phyloP scores from a whole-genome alignment of 1,140 invertebrate genomes.

The Schlechtendalia chinensis region DNA sequence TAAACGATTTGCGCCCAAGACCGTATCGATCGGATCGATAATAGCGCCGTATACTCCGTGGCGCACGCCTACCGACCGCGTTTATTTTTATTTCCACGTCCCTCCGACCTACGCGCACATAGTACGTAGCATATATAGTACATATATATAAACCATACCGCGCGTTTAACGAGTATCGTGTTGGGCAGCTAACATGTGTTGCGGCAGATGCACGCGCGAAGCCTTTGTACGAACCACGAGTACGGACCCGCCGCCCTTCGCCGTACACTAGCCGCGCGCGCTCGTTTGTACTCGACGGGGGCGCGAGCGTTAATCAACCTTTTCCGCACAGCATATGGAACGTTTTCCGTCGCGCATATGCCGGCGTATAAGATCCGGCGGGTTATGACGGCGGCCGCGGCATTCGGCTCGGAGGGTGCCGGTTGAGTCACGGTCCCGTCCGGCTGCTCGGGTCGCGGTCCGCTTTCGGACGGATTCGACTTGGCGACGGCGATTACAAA shows the following conservation, averaged over 20 bases:
- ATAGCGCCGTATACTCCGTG: neutral
- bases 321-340: conserved; percentile 48
- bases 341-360: conserved; percentile 44
- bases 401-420: no score
- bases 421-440: no score
- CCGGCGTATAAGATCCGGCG: conserved; percentile 17
- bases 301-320: conserved; percentile 48
- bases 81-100: neutral
- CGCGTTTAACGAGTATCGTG: conserved; percentile 45
- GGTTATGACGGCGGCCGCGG: no score
- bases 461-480: no score
- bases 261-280: no score
- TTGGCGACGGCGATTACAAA: no score
- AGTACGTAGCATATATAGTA: no score
- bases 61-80: neutral
- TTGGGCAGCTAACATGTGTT: conserved; percentile 50
- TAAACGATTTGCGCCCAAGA: neutral
- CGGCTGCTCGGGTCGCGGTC: no score
- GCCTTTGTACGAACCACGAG: conserved; percentile 35
- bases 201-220: conserved; percentile 12
- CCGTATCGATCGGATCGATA: neutral
- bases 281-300: conserved; percentile 18
- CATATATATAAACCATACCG: no score
- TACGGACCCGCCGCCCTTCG: neutral
- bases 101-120: neutral